A percentile compares a stretch with the other conserved stretches of the same genome.
phyloP scores from a whole-genome alignment of 37 sponge, comb jelly and placozoan species.

The Cliona cf. orientalis region DNA sequence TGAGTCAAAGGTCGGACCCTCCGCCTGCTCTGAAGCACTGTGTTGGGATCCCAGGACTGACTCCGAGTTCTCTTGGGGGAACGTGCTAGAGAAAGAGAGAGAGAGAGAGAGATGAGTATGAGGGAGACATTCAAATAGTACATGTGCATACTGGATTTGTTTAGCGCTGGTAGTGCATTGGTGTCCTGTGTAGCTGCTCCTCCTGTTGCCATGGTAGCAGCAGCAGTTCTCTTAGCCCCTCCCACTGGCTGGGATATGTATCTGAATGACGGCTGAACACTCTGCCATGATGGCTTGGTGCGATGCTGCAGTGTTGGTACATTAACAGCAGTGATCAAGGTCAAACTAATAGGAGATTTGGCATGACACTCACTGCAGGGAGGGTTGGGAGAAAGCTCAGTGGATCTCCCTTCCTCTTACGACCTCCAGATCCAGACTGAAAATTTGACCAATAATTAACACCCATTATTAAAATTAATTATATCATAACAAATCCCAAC shows the following conservation, averaged over 20 bases:
- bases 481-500: too few species aligned
- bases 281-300: constrained; percentile 86
- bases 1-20: not conserved
- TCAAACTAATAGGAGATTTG: not conserved
- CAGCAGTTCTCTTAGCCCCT: not conserved
- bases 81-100: not conserved
- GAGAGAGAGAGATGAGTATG: not conserved
- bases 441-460: too few species aligned
- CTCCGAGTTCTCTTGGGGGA: constrained; percentile 39
- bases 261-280: constrained; percentile 72
- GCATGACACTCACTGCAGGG: constrained; percentile 75
- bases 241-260: constrained; percentile 48
- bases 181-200: not conserved
- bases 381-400: constrained; percentile 80
- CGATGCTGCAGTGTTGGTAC: constrained; percentile 61
- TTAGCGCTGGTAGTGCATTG: too few species aligned
- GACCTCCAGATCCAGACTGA: not conserved
- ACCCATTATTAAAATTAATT: too few species aligned
- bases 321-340: not conserved
- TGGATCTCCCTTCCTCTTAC: constrained; percentile 26
- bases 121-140: too few species aligned
- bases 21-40: constrained; percentile 10
- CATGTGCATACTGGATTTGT: too few species aligned
- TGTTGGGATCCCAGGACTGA: constrained; percentile 60
- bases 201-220: not conserved